Evolutionary conservation across 2,888 invertebrate species (phyloP).

Genomic region (Emmelina monodactyla): DNA sequence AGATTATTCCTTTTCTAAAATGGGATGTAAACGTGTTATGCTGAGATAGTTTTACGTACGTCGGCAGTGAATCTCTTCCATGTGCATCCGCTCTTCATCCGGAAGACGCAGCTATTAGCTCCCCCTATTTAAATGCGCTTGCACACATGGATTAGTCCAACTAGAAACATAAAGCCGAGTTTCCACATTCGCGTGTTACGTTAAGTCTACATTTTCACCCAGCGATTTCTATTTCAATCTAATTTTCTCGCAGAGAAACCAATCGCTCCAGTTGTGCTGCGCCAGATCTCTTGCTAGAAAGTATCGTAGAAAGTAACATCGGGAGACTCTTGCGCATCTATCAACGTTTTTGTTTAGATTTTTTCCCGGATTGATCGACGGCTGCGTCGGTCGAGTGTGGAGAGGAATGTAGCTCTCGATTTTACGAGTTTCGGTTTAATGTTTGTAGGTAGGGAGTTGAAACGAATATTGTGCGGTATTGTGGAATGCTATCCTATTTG

Average conservation of each 20-base stretch:
- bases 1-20: constrained; percentile 12
- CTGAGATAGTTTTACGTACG: no score
- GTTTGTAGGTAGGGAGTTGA: not conserved
- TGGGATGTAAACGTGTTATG: not conserved
- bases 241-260: constrained; percentile 65
- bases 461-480: not conserved
- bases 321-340: constrained; percentile 20
- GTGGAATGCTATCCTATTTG: not conserved
- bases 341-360: constrained; percentile 13
- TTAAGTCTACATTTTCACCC: constrained; percentile 58
- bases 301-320: constrained; percentile 65
- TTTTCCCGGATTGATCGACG: constrained; percentile 6
- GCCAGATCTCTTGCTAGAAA: constrained; percentile 66
- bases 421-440: constrained; percentile 12
- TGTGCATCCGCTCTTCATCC: constrained; percentile 34
- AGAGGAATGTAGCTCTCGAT: constrained; percentile 15
- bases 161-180: no score
- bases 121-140: no score
- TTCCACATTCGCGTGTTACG: constrained; percentile 47
- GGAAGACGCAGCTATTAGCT: not conserved
- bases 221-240: constrained; percentile 65
- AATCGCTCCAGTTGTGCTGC: constrained; percentile 60
- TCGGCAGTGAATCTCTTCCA: constrained; percentile 59
- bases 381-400: not conserved
- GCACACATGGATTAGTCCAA: no score